Evolutionary conservation across 30 jellyfish, hydroid and myxozoan species (phyloP), one percentile per base, ranked within the genome.

Genomic region (Cassiopea xamachana): DNA sequence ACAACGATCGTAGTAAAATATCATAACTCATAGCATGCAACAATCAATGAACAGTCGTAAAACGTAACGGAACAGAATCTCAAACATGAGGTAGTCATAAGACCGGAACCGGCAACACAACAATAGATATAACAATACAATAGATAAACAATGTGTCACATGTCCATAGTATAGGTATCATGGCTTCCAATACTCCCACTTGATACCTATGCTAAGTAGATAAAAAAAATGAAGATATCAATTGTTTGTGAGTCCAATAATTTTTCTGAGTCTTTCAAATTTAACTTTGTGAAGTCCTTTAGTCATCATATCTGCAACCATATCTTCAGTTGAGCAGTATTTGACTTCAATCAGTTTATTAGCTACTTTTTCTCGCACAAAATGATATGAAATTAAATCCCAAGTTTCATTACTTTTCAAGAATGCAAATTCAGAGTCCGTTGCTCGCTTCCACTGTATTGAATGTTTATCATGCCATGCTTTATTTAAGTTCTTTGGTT

Each of bases 231-330:
- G 12, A 55, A 55, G 64, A 55, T 55, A 55, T 55, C 64, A 55
- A 55, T 55, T 55, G 64, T 55, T 55, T 55, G 64, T 67, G 46
- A 67, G 76, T 48, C 87, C 92, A 50, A 60, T 70, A 86, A 74
- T 9, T 3, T 86, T 19, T 48, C 82, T 45, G 27, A 74, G 46
- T 70, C 75, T 86, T 48, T 14, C 82, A 77, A 86, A 86, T 60
- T 86, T 75, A 15, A 14, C 64, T 15, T 90, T 82, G 27, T 19
- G 45, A n/a, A 86, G 47, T 59, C 55, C 92, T 48, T 86, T 86
- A 7, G 93, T 73, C 43, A 86, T 13, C 39, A 75, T 75, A 75
- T 86, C 93, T 18, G 93, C 93, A 2, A 61, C 47, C 90, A 86
- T 86, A 7, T 73, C 68, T 19, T 86, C 93, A 73, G 82, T 86